A percentile compares a stretch with the other conserved stretches of the same genome.
Conservation (phyloP, 2,113 vertebrate genomes). For the Protobothrops mucrosquamatus region DNA sequence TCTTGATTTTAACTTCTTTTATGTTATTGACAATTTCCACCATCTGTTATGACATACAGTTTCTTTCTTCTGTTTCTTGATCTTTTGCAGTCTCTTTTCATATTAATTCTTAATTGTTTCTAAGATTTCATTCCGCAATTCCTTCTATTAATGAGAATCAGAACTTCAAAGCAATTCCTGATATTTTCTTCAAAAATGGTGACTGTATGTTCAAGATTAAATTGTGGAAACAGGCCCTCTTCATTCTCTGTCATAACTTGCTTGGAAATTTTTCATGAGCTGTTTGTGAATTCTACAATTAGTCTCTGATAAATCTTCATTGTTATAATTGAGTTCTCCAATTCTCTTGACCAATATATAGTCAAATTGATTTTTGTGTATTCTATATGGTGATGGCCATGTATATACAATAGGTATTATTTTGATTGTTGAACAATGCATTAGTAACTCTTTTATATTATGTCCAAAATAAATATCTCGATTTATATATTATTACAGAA, state of each 20-base stretch:
- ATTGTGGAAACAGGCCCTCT: neutral
- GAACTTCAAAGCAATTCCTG: neutral
- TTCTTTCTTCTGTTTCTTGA: neutral
- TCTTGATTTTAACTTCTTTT: neutral
- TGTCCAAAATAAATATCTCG: neutral
- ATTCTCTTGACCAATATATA: neutral
- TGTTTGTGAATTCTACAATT: neutral
- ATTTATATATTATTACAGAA: neutral
- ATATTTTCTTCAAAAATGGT: neutral
- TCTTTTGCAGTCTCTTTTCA: neutral
- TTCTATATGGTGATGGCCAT: neutral
- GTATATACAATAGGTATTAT: neutral
- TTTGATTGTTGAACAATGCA: neutral
- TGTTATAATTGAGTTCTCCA: neutral
- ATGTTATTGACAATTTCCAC: neutral
- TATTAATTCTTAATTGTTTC: neutral
- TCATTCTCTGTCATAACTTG: neutral
- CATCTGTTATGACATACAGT: neutral
- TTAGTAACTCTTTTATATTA: neutral
- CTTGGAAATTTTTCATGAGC: neutral
- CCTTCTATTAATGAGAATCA: neutral
- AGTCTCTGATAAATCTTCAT: neutral
- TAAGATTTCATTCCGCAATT: neutral
- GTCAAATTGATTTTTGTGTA: neutral
- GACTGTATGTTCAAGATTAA: neutral